Evolutionary conservation across 2,113 vertebrate species (phyloP).

Genomic region (Pluvialis apricaria): DNA sequence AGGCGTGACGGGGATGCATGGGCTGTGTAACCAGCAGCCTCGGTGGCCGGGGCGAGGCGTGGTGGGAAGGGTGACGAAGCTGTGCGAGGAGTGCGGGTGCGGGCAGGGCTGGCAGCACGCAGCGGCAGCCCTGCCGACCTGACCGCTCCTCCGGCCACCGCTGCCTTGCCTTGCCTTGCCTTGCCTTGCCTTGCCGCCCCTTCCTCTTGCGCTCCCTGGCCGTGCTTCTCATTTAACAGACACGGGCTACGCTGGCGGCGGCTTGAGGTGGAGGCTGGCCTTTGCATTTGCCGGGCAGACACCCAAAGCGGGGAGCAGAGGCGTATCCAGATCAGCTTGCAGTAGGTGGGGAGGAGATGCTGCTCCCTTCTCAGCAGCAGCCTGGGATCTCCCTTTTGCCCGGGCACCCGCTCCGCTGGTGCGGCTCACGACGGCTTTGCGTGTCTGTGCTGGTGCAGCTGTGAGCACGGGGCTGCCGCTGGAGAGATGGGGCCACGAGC

Average conservation of each 20-base stretch:
- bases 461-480: accelerated
- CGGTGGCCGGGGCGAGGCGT: too few relatives aligned
- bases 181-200: accelerated
- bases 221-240: background rate
- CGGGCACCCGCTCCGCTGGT: too few relatives aligned
- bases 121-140: background rate
- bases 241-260: background rate
- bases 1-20: background rate
- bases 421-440: background rate
- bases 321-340: accelerated
- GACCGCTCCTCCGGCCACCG: background rate
- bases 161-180: background rate
- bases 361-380: background rate
- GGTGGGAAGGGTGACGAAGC: too few relatives aligned
- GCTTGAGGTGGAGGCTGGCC: too few relatives aligned
- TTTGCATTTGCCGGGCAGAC: background rate
- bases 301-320: background rate
- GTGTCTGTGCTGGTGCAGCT: background rate
- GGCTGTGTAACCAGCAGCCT: background rate
- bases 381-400: background rate
- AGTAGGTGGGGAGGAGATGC: background rate
- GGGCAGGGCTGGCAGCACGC: background rate
- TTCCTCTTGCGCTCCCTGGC: background rate
- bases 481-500: background rate
- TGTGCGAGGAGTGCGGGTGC: background rate